These are phyloP conservation scores for Hanleya hanleyi DNA, from an alignment of 2,888 invertebrate genomes.

Conservation along the genomic window DNA sequence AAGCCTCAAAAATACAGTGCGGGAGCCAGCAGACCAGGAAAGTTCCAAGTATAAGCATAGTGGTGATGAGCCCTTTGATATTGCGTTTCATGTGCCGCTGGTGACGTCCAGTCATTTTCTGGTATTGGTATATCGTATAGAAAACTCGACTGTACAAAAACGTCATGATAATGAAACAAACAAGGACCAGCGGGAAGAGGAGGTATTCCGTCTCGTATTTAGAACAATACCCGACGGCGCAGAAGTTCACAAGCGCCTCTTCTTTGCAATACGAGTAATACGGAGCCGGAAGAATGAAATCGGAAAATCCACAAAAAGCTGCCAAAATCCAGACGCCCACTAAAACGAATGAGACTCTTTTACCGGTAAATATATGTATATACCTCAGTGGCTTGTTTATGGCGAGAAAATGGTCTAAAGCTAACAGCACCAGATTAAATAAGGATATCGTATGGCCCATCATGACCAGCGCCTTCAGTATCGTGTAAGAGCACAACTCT, in stretches of 20 bases:
- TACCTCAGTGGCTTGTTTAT: conserved; percentile 55
- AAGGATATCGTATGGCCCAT: conserved; percentile 56
- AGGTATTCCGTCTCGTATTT: conserved; percentile 60
- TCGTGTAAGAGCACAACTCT: conserved; percentile 50
- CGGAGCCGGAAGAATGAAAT: conserved; percentile 26
- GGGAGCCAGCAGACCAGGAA: conserved; percentile 63
- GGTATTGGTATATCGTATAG: conserved; percentile 26
- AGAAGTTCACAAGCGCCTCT: conserved; percentile 49
- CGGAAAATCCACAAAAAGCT: conserved; percentile 48
- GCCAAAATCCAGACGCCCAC: conserved; percentile 48
- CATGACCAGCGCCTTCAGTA: conserved; percentile 52
- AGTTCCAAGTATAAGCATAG: conserved; percentile 58
- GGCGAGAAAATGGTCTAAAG: conserved; percentile 59
- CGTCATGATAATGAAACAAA: conserved; percentile 52
- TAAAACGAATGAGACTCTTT: conserved; percentile 45
- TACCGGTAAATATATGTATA: conserved; percentile 42
- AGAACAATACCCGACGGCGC: conserved; percentile 53
- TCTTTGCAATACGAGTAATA: conserved; percentile 25
- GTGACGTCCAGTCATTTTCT: conserved; percentile 3
- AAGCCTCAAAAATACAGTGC: conserved; percentile 48
- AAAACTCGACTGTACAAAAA: conserved; percentile 55
- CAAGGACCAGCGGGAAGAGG: conserved; percentile 48
- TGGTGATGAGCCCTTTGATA: conserved; percentile 57
- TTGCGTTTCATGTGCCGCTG: conserved; percentile 42
- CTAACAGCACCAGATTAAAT: conserved; percentile 55